A percentile compares a stretch with the other conserved stretches of the same genome.
These are phyloP conservation scores for Argopecten irradians DNA, from an alignment of 1,140 invertebrate genomes.

Conservation along the genomic window DNA sequence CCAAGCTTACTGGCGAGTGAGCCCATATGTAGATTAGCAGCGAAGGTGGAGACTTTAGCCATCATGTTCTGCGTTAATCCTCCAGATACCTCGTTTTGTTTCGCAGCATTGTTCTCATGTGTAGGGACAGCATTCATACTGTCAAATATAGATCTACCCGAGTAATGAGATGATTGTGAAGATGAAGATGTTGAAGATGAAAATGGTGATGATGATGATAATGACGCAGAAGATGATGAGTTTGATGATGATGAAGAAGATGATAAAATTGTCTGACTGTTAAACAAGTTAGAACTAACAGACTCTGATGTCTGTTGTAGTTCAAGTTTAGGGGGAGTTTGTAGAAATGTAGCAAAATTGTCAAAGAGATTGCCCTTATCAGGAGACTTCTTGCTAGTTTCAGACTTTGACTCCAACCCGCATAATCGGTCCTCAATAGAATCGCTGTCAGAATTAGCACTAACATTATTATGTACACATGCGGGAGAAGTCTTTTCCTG, in stretches of 20 bases:
- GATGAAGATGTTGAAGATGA: neutral
- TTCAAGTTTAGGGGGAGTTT: neutral
- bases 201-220: neutral
- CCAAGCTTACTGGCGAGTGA: constrained; percentile 33
- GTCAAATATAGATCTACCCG: neutral
- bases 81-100: neutral
- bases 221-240: neutral
- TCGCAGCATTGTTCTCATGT: neutral
- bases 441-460: neutral
- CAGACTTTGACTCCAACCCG: neutral
- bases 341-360: constrained; percentile 41
- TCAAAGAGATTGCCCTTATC: constrained; percentile 50
- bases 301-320: neutral
- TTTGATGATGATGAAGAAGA: neutral
- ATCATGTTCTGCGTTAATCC: constrained; percentile 38
- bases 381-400: constrained; percentile 13
- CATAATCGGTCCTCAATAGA: neutral
- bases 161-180: neutral
- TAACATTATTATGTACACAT: neutral
- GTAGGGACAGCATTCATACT: neutral
- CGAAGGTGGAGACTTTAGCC: constrained; percentile 50
- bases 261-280: neutral
- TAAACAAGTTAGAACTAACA: neutral
- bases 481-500: neutral
- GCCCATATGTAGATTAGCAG: constrained; percentile 44